Evolutionary conservation across 2,888 invertebrate species (phyloP).

Genomic region (Branchipolynoe longqiensis): DNA sequence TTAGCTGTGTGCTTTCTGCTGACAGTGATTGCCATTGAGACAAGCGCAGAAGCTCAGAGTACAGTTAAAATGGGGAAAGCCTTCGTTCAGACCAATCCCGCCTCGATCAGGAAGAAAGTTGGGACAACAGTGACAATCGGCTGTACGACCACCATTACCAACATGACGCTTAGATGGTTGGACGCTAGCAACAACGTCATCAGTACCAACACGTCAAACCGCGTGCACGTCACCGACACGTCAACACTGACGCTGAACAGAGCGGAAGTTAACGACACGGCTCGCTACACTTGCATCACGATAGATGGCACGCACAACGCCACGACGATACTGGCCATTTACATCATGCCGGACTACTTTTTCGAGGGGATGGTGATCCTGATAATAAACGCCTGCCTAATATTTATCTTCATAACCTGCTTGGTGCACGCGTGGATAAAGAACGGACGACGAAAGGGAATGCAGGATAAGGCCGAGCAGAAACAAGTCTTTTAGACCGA

Average conservation of each 20-base stretch:
- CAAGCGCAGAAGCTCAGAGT: neutral
- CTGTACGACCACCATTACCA: neutral
- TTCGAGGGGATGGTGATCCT: constrained; percentile 72
- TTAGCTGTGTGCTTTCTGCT: neutral
- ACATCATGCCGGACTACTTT: constrained; percentile 71
- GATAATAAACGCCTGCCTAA: constrained; percentile 70
- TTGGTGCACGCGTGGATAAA: constrained; percentile 64
- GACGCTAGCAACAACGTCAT: neutral
- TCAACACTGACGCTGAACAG: constrained; percentile 73
- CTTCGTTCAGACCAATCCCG: neutral
- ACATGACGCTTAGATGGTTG: neutral
- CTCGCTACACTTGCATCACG: constrained; percentile 73
- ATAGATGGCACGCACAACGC: constrained; percentile 69
- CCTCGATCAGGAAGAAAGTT: neutral
- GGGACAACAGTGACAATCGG: neutral
- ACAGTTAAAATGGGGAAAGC: neutral
- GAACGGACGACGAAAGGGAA: constrained; percentile 58
- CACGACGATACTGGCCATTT: constrained; percentile 67
- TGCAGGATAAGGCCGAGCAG: constrained; percentile 28
- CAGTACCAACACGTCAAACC: neutral
- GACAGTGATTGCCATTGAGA: neutral
- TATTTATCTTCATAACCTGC: constrained; percentile 71
- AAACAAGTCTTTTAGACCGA: neutral
- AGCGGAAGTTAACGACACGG: constrained; percentile 72
- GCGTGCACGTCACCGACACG: neutral